Base-by-base conservation (phyloP, 2,888 invertebrate species). In the Ctenicera cuprea region DNA sequence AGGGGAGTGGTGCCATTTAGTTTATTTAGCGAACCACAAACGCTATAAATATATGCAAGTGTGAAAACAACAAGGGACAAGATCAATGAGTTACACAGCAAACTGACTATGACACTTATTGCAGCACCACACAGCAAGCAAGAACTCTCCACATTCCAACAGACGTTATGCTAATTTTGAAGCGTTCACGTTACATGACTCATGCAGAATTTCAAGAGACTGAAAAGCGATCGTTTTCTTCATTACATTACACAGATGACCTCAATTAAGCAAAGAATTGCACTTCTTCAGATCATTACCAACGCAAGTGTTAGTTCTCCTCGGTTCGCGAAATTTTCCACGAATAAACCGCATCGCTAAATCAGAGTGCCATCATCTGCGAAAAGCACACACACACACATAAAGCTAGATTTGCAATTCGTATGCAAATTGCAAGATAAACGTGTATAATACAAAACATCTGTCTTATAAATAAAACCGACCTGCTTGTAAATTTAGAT, bases 91-190 rank as follows among this genome's bases (percentile, higher is more conserved):
- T 73, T 68, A 75, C 68, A 73, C 54, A 72, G 71, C 62, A 69
- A 62, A 71, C 22, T 77, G 77, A 61, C 43, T 62, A 50, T 73
- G 77, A 77, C 77, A 77, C 75, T 77, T 77, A 77, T 77, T 77
- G 73, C 75, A 68, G 64, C 72, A 57, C 68, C 68, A 71, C 33
- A 37, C 72, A 69, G 64, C 71, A 75, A 75, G 67, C 74, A 77
- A 75, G 75, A 77, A 77, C 75, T 76, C 72, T 74, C 57, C 74
- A 75, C 70, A 75, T 77, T 77, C 75, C 71, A 62, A 75, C 75
- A 71, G 75, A 72, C 69, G 68, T 75, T 75, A 77, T 77, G 77
- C 73, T 77, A 77, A 77, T 77, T 71, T 68, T 57, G 75, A 38
- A 59, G 38, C 57, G 43, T 64, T 30, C 48, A 33, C 48, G 48